A percentile compares a stretch with the other conserved stretches of the same genome.
Conservation (phyloP, 2,113 vertebrate genomes). For the Cyprinus carpio region DNA sequence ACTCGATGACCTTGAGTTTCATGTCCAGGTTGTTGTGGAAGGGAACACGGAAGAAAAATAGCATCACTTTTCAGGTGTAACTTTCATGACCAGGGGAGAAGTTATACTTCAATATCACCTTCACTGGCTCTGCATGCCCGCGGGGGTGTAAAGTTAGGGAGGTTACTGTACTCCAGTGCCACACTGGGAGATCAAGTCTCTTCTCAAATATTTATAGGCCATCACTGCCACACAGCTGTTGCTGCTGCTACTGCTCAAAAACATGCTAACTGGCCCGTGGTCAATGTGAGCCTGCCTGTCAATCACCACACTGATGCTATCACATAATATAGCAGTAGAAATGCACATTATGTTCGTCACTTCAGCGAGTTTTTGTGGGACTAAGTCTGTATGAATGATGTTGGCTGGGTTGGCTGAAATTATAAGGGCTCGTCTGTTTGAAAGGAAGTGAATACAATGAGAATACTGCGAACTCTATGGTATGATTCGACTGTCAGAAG, state of each 20-base stretch:
- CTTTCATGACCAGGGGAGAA: slow-evolving; percentile 59
- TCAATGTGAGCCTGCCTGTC: background rate
- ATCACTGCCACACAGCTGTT: slow-evolving; percentile 72
- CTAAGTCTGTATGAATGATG: background rate
- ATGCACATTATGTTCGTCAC: background rate
- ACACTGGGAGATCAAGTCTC: slow-evolving; percentile 75
- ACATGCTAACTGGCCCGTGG: background rate
- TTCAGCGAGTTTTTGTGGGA: background rate
- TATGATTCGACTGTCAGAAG: background rate
- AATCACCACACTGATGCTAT: slow-evolving; percentile 18
- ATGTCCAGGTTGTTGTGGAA: slow-evolving; percentile 48
- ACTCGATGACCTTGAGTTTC: slow-evolving; percentile 35
- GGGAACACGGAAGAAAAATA: slow-evolving; percentile 42
- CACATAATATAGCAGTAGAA: background rate
- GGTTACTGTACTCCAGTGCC: slow-evolving; percentile 66
- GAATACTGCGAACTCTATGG: background rate
- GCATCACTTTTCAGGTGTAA: slow-evolving; percentile 65
- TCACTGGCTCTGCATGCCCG: slow-evolving; percentile 61
- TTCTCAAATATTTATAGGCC: slow-evolving; percentile 79
- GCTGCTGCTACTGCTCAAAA: slow-evolving; percentile 13
- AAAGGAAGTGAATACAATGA: background rate
- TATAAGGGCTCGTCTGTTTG: background rate
- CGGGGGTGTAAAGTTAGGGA: slow-evolving; percentile 49
- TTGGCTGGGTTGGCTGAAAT: background rate
- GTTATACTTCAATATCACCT: slow-evolving; percentile 68